Evolutionary conservation across 2,888 invertebrate genomes (phyloP), one percentile per base, ranked within the genome.

Genomic region (Zygothrica quintamaculata): DNA sequence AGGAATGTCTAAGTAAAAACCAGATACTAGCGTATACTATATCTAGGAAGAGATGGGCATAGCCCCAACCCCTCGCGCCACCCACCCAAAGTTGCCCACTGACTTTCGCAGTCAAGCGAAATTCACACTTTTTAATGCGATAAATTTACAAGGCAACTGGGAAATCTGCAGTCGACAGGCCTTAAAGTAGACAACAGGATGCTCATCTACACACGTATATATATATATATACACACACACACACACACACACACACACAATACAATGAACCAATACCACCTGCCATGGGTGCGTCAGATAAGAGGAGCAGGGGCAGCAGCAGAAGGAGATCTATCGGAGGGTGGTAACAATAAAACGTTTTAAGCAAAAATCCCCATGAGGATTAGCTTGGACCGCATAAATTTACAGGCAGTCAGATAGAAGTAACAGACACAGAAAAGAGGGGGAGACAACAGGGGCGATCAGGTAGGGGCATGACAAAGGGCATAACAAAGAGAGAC

Each of bases 71-170:
- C 22, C 11, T 1, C 18, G 12, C 16, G 7, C 13, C 43, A 12
- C 25, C 39, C 15, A 33, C 42, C 40, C 42, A n/a, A n/a, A n/a
- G n/a, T n/a, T n/a, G 18, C 18, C 18, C 18, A 2, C 18, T 22
- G 18, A n/a, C n/a, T 5, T 22, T 22, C 3, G 18, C 52, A 48
- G 34, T 53, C 34, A 53, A 61, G 40, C 36, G 59, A 77, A 84
- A 78, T 84, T 87, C 84, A 80, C 87, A 88, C 88, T 78, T 80
- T 74, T 78, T 85, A 87, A 88, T 88, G 81, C 76, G 87, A 87
- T 82, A 88, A 88, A 88, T 88, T 88, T 87, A 84, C 84, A 84
- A 85, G 85, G 74, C 87, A 81, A 74, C 79, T 77, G 88, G 88
- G 80, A 88, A 88, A 78, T 82, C 79, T 81, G 84, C 76, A 77